Evolutionary conservation across 92 coral and sea anemone genomes (phyloP), one percentile per base, ranked within the genome.

Genomic region (Palythoa caribaeorum): DNA sequence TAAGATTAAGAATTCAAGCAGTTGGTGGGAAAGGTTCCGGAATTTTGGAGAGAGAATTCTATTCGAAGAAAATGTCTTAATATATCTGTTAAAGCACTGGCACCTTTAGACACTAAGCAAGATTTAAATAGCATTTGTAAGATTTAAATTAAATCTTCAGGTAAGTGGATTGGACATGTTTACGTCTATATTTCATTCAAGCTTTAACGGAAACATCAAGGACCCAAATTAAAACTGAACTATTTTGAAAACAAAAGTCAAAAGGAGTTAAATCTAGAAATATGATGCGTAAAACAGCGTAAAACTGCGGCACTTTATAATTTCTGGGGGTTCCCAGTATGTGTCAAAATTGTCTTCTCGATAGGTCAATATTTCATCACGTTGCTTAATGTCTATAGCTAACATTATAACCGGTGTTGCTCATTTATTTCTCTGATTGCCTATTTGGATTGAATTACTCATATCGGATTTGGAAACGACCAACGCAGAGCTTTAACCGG

Each of bases 391-490:
- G 76, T 57, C 63, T 81, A 66, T 44, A 44, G 7, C 65, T 73
- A 39, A 44, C 55, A 20, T 68, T n/a, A 65, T 65, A 81, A 66
- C 20, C 28, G 28, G 37, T 11, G 75, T 50, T 44, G 74, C 86
- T 81, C 71, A 69, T 65, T 81, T 47, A 28, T 12, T 19, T 81
- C 50, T 44, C 50, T 81, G 86, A 81, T 81, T 81, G 86, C 86
- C 86, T 81, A 20, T 81, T 81, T 81, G 86, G 63, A 35, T 81
- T 81, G 6, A 9, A 71, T 81, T 81, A 81, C 86, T 70, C 38
- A 70, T 70, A 70, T 70, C 74, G 86, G 86, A 81, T 81, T 81
- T 63, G 86, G 75, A 44, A 15, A 15, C n/a, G 86, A 81, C 86
- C 86, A 81, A 81, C 86, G 86, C 86, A 51, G 57, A 44, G 86